Base-by-base conservation (phyloP, 1,140 invertebrate species). In the Bombus turneri region DNA sequence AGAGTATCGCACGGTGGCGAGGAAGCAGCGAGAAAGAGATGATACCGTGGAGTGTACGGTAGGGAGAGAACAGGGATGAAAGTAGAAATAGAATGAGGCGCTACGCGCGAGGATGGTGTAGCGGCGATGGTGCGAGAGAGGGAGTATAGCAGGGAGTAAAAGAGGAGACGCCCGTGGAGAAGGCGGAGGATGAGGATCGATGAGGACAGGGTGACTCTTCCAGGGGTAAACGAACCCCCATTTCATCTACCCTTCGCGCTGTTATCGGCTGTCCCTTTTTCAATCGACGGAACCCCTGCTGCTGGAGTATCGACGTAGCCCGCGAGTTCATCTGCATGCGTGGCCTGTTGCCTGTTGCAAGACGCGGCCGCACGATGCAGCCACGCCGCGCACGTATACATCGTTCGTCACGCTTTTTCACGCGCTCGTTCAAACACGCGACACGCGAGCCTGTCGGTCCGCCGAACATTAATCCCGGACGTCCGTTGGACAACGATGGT, bases 241-340 rank as follows among this genome's bases (percentile, higher is more conserved):
- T 90, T 88, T 91, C 89, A 91, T 91, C 85, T 80, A 86, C 83
- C 87, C 87, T 91, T 88, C 81, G 82, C 78, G 83, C 91, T 90
- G 92, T 93, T 93, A 93, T 92, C 92, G 91, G 91, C 82, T 91
- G 88, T 93, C 91, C 90, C 91, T 92, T 92, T 93, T 92, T 92
- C 91, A 92, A 91, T 93, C 89, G 87, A 86, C 85, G 87, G 77
- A 83, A 77, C 87, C 85, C 73, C 74, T 57, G 77, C 88, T 87
- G 85, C 82, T 87, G 57, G 81, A 43, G 62, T 83, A 91, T 86
- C 84, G 80, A 86, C 84, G 75, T 84, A 68, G 34, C 73, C 72
- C 57, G 64, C 81, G 62, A 81, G 73, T 72, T 88, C 86, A 87
- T 89, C 81, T 82, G 66, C 62, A 77, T 80, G 85, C 84, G 77